Base-by-base conservation (phyloP, 2,797 vertebrate species). In the Lophura swinhoii region DNA sequence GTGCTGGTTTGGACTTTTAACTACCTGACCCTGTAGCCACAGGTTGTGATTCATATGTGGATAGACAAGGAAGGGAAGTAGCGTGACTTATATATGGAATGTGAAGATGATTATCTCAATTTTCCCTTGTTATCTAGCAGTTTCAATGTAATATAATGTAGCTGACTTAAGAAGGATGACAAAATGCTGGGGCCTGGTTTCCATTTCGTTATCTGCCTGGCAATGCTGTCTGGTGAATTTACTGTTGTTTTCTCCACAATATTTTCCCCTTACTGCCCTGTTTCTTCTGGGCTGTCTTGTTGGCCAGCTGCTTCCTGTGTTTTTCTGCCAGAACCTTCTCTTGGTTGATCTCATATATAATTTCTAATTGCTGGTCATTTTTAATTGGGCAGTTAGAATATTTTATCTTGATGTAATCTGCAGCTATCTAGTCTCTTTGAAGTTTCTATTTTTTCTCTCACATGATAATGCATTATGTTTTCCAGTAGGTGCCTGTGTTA, bases 1-100 rank as follows among this genome's bases (percentile, higher is more conserved):
- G 64, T 63, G 23, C 20, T 8, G 39, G 10, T 41, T 68, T 6
- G 46, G 56, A 8, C 41, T 74, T 74, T 8, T 62, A 86, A 35
- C 16, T 75, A 6, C 31, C n/a, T 28, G 15, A 76, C 39, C 43
- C 64, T 63, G 24, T 51, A 67, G 60, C 7, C 31, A 20, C 68
- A 62, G 28, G 14, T 91, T 0, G 0, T 66, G 21, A 66, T 72
- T 13, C 14, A 18, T 49, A 17, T 1, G 4, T 91, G 33, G 26
- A 37, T 66, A 89, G 35, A 68, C 33, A 60, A 1, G 44, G 28
- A 74, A 70, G 56, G 33, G 29, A 71, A 67, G 31, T 26, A 62
- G 14, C 31, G 23, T 35, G 13, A 6, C 79, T 73, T 70, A 24
- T 59, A 66, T 6, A 13, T 33, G 43, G 43, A 22, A 67, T 81